Base-by-base conservation (phyloP, 2,888 invertebrate genomes). In the Pantelozetes paolii region DNA sequence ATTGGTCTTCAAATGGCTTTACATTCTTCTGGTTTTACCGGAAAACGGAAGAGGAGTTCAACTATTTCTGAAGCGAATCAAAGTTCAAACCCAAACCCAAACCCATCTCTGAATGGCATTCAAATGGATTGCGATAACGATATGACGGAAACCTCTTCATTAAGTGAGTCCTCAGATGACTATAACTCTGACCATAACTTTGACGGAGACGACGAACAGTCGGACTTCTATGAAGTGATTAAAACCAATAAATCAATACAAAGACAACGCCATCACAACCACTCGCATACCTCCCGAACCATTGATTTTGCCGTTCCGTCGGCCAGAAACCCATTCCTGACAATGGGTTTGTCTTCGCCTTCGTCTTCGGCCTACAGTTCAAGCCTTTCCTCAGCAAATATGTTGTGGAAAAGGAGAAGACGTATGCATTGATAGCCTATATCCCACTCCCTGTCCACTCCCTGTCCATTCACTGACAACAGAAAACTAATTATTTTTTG, bases 151-250 rank as follows among this genome's bases (percentile, higher is more conserved):
- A 26, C 18, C 8, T 74, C 71, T 26, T 54, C 54, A 6, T 28
- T 54, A 6, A 74, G 74, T 42, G 74, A 74, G 18, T 26, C 67
- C 15, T 57, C 74, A 11, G 74, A 74, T 42, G 74, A 74, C 40
- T 74, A 45, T 23, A 69, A 71, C 28, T 75, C 71, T 15, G 74
- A 45, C 9, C 15, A 3, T 18, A 45, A 73, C 30, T 73, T 73
- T 45, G 76, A 76, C 36, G 76, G 75, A 26, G 76, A 76, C 48
- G 76, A 76, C 69, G 76, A 76, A 50, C 76, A 76, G 59, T 64
- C 67, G 40, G 76, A 76, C 70, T 76, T 74, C 48, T 72, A 76
- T 62, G 76, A 76, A 69, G 64, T 64, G 11, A 72, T 62, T 11
- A 42, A 72, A 48, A 30, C 70, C 32, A 69, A 42, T 30, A 30